Conservation (phyloP, 2,888 invertebrate species). For the Cephus pulcher region DNA sequence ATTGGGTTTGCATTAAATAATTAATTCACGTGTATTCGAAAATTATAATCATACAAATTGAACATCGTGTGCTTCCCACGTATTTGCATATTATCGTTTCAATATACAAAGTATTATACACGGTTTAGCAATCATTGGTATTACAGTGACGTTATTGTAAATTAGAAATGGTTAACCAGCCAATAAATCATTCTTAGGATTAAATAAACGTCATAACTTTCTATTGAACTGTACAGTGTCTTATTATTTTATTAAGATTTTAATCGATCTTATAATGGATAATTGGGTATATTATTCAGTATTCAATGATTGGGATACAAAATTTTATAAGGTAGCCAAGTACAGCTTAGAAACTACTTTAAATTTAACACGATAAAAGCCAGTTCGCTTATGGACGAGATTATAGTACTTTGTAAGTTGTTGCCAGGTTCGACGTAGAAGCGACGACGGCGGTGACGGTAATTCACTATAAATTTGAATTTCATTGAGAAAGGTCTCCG, state of each 20-base stretch:
- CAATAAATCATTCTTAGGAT: neutral
- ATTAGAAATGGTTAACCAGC: neutral
- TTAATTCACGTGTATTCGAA: neutral
- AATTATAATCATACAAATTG: constrained; percentile 36
- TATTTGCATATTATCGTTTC: constrained; percentile 34
- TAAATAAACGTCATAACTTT: neutral
- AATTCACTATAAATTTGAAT: neutral
- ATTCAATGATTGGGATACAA: neutral
- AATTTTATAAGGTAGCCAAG: neutral
- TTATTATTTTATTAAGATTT: neutral
- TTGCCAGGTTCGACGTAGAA: neutral
- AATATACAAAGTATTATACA: neutral
- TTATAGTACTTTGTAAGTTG: neutral
- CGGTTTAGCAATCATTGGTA: neutral
- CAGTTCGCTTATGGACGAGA: neutral
- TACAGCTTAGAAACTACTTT: neutral
- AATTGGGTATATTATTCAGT: neutral
- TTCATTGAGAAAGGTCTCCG: neutral
- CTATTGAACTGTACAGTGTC: neutral
- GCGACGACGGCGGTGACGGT: neutral
- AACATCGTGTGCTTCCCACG: constrained; percentile 24
- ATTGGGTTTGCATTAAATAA: neutral
- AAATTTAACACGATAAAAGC: neutral
- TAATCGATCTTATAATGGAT: neutral
- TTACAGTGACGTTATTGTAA: neutral